Evolutionary conservation across 92 coral and sea anemone genomes (phyloP).

Genomic region (Plumapathes pennacea): DNA sequence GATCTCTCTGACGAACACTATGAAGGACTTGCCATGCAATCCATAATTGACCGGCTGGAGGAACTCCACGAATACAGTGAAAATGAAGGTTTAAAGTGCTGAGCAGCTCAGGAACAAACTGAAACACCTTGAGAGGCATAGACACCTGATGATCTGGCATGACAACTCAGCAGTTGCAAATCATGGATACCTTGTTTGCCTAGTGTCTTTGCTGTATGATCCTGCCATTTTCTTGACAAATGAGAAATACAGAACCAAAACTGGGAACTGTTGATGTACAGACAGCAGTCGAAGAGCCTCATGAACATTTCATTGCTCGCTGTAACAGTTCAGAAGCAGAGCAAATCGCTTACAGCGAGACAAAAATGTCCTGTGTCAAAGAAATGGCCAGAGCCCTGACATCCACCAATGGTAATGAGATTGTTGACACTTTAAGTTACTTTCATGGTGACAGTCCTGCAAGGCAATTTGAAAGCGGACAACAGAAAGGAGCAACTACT

Average conservation of each 20-base stretch:
- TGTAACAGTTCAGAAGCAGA: not conserved
- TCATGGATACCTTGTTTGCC: slow-evolving; percentile 21
- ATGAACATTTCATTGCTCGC: not conserved
- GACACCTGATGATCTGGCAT: slow-evolving; percentile 33
- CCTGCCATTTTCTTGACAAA: not conserved
- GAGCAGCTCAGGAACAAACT: not conserved
- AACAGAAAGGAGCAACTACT: slow-evolving; percentile 20
- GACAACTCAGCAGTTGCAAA: slow-evolving; percentile 28
- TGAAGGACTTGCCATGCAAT: not conserved
- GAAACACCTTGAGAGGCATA: not conserved
- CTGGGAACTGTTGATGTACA: too few relatives aligned
- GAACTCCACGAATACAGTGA: slow-evolving; percentile 22
- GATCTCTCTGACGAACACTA: slow-evolving; percentile 17
- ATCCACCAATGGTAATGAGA: not conserved
- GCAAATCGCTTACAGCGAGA: slow-evolving; percentile 1
- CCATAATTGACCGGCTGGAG: slow-evolving; percentile 2
- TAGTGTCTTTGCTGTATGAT: slow-evolving; percentile 4
- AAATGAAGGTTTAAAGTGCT: not conserved
- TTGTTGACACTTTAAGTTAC: not conserved
- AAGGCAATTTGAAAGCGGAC: slow-evolving; percentile 1
- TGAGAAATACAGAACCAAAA: not conserved
- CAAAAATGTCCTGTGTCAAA: not conserved
- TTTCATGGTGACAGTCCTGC: slow-evolving; percentile 5
- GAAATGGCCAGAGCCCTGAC: not conserved
- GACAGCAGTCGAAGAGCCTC: slow-evolving; percentile 2